phyloP scores from a whole-genome alignment of 37 sponge, comb jelly and placozoan genomes.

The Hormiphora californensis region DNA sequence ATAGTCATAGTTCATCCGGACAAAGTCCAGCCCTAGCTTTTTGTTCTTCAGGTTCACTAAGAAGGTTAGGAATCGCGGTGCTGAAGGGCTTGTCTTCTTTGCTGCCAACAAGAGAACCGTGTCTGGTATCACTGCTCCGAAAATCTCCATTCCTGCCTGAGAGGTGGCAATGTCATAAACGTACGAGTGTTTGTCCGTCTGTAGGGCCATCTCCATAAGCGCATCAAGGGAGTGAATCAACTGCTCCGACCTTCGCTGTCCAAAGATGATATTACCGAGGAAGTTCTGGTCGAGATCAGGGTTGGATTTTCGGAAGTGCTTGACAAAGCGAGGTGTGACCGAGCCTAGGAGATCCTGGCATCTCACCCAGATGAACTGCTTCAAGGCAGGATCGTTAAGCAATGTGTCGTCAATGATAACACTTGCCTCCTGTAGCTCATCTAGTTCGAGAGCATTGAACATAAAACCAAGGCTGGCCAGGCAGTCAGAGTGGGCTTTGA shows the following conservation, averaged over 20 bases:
- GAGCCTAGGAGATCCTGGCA: no score
- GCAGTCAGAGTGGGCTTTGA: not conserved
- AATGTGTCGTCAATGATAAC: constrained; percentile 28
- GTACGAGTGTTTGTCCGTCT: not conserved
- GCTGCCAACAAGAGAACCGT: not conserved
- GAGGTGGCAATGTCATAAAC: not conserved
- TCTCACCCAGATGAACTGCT: not conserved
- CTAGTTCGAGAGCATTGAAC: not conserved
- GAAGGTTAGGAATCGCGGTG: not conserved
- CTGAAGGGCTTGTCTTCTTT: not conserved
- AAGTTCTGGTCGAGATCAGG: no score
- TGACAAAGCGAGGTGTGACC: no score
- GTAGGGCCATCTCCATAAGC: constrained; percentile 8
- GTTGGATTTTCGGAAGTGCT: no score
- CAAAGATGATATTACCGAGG: constrained; percentile 11
- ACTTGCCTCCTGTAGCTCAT: constrained; percentile 20
- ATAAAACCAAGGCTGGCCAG: constrained; percentile 33
- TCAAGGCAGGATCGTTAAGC: not conserved
- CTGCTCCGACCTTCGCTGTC: not conserved
- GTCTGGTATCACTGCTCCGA: constrained; percentile 11
- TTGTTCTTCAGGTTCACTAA: not conserved
- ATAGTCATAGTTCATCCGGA: not conserved
- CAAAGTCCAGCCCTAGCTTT: constrained; percentile 26
- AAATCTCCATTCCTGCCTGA: constrained; percentile 7
- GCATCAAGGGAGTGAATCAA: not conserved